Evolutionary conservation across 2,797 vertebrate genomes (phyloP).

Genomic region (Nyctalus aviator): DNA sequence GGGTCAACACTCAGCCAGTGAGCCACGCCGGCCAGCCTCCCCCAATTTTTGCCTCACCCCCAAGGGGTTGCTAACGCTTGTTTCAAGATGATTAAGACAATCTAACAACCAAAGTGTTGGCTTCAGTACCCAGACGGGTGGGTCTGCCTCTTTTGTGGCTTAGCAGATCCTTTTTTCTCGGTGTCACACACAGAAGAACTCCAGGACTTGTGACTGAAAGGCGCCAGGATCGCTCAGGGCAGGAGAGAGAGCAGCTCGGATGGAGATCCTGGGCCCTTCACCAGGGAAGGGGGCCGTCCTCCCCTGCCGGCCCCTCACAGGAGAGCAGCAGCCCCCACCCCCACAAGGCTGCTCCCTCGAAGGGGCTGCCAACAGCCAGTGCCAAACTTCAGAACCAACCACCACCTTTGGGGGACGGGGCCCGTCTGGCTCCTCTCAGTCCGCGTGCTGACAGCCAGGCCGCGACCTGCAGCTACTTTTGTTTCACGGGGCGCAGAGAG

Average conservation of each 20-base stretch:
- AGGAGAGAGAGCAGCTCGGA: background rate
- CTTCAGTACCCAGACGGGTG: background rate
- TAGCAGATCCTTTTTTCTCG: background rate
- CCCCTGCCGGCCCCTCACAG: background rate
- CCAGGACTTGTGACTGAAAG: background rate
- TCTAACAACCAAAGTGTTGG: background rate
- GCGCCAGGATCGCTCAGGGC: background rate
- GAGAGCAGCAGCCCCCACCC: background rate
- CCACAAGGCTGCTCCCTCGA: background rate
- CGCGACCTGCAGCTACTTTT: background rate
- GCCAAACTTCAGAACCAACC: background rate
- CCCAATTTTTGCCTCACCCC: background rate
- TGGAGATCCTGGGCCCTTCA: background rate
- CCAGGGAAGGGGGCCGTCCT: background rate
- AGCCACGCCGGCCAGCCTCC: background rate
- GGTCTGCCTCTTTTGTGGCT: background rate
- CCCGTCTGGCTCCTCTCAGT: background rate
- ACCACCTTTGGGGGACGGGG: background rate
- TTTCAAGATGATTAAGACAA: background rate
- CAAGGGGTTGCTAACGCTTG: background rate
- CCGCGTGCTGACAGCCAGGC: background rate
- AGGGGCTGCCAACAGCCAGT: background rate
- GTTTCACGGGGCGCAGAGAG: background rate
- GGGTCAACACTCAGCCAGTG: no score
- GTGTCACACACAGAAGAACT: background rate